These are phyloP conservation scores for Cryptus viduatorius DNA, from an alignment of 2,888 invertebrate genomes.

Conservation along the genomic window DNA sequence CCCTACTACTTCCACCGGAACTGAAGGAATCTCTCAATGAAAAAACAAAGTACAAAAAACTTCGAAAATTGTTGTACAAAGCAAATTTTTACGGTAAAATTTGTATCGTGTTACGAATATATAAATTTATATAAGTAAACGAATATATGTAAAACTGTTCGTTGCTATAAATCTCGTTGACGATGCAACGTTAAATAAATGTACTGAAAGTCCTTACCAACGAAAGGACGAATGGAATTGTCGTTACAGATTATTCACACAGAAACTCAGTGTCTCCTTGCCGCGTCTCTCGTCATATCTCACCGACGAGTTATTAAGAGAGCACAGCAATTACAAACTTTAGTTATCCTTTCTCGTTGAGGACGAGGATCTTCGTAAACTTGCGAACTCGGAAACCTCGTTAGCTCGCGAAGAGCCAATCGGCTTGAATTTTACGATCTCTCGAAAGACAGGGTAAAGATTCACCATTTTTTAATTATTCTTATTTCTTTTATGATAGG, in stretches of 20 bases:
- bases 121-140: too few species aligned
- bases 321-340: slow-evolving; percentile 7
- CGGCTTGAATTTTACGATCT: neutral
- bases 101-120: too few species aligned
- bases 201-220: neutral
- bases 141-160: too few species aligned
- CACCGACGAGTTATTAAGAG: neutral
- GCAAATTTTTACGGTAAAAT: too few species aligned
- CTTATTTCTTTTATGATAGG: neutral
- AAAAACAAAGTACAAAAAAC: too few species aligned
- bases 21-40: too few species aligned
- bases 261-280: slow-evolving; percentile 1
- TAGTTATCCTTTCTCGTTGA: slow-evolving; percentile 9
- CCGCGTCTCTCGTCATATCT: neutral
- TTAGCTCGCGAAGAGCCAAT: neutral
- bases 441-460: neutral
- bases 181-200: neutral
- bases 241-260: neutral
- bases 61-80: too few species aligned
- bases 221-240: neutral
- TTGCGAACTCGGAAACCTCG: neutral
- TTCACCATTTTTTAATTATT: neutral
- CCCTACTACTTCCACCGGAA: too few species aligned
- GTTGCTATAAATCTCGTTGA: too few species aligned
- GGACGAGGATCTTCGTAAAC: slow-evolving; percentile 3